These are phyloP conservation scores for Polyommatus iphigenia DNA, from an alignment of 2,888 invertebrate species.

Conservation along the genomic window DNA sequence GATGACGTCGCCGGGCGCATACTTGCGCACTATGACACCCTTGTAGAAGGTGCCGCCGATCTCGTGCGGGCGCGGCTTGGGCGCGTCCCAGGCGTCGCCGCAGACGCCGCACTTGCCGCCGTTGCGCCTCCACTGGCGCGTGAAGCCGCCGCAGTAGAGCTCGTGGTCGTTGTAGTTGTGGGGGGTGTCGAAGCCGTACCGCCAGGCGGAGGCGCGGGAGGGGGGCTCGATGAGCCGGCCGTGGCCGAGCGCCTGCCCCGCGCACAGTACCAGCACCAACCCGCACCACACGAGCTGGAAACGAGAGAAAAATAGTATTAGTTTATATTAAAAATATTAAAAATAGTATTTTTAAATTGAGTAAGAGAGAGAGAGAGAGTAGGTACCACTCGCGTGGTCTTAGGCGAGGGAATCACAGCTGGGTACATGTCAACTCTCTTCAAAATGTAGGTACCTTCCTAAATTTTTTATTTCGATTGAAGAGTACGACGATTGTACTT, in stretches of 20 bases:
- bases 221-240: slow-evolving; percentile 92
- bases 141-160: slow-evolving; percentile 91
- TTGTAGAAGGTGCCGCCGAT: slow-evolving; percentile 91
- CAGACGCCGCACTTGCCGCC: slow-evolving; percentile 92
- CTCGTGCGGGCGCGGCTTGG: slow-evolving; percentile 88
- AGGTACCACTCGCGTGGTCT: no score
- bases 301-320: slow-evolving; percentile 3
- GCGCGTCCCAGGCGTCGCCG: slow-evolving; percentile 90
- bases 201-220: slow-evolving; percentile 92
- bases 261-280: slow-evolving; percentile 51
- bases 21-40: slow-evolving; percentile 90
- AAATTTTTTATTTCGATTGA: no score
- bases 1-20: slow-evolving; percentile 84
- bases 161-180: slow-evolving; percentile 95
- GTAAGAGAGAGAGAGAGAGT: no score
- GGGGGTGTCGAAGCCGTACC: slow-evolving; percentile 92
- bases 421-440: no score
- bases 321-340: no score
- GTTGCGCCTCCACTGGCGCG: slow-evolving; percentile 90
- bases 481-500: no score
- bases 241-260: slow-evolving; percentile 77
- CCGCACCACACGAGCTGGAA: slow-evolving; percentile 69
- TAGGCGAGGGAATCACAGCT: no score
- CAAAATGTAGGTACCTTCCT: no score
- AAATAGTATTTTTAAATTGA: no score